These are phyloP conservation scores for Hipparchia semele DNA, from an alignment of 2,888 invertebrate species.

Conservation along the genomic window DNA sequence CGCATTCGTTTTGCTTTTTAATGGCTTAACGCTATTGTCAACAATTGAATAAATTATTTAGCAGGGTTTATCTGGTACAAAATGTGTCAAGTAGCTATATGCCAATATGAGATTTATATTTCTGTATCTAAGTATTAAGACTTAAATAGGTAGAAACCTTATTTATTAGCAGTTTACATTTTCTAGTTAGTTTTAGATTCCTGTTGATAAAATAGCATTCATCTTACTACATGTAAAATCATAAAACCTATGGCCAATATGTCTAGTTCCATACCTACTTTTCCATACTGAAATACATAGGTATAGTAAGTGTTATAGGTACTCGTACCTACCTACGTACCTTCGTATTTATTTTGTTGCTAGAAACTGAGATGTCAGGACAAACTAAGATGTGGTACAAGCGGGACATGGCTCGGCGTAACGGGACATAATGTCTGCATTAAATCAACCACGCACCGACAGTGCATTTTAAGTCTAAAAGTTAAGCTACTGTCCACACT, in stretches of 20 bases:
- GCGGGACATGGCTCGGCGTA: slow-evolving; percentile 2
- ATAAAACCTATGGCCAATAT: no score
- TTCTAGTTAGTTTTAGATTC: not conserved
- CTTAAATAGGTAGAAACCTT: no score
- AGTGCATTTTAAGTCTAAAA: slow-evolving; percentile 9
- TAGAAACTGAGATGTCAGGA: slow-evolving; percentile 4
- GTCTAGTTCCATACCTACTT: not conserved
- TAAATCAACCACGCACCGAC: slow-evolving; percentile 4
- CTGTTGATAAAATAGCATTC: not conserved
- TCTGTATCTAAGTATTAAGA: not conserved
- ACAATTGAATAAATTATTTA: slow-evolving; percentile 14
- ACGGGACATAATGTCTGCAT: slow-evolving; percentile 12
- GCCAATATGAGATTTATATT: not conserved
- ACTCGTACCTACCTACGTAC: not conserved
- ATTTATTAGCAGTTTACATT: not conserved
- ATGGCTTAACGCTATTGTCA: slow-evolving; percentile 20
- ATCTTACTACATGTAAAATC: no score
- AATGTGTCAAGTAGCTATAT: not conserved
- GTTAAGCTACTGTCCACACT: not conserved
- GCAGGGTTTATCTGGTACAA: not conserved
- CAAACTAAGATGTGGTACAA: slow-evolving; percentile 4
- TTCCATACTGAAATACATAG: not conserved
- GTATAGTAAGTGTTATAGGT: not conserved
- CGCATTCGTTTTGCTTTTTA: slow-evolving; percentile 28
- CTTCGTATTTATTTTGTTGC: slow-evolving; percentile 3